These are phyloP conservation scores for Nemapogon koenigi DNA, from an alignment of 2,888 invertebrate species.

Conservation along the genomic window DNA sequence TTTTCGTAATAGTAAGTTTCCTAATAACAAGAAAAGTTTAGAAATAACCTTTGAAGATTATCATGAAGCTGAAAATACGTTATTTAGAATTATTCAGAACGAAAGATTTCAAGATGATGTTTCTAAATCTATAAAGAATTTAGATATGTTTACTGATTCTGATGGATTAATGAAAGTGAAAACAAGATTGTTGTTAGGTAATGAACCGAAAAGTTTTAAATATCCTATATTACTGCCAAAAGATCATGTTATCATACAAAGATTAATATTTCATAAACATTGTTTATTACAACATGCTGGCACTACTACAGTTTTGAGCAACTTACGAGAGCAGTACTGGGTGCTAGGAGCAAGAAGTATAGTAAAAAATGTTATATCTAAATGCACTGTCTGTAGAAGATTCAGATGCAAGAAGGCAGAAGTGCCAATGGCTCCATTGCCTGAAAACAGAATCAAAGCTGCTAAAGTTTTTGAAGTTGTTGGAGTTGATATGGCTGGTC, in stretches of 20 bases:
- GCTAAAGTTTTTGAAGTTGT: slow-evolving; percentile 7
- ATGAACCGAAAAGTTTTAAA: too few relatives aligned
- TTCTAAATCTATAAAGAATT: neutral
- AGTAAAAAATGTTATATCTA: neutral
- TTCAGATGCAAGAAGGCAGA: neutral
- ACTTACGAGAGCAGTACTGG: too few relatives aligned
- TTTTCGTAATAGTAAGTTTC: neutral
- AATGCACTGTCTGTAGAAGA: neutral
- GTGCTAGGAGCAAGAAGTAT: too few relatives aligned
- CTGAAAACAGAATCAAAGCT: neutral
- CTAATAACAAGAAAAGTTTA: neutral
- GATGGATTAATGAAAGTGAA: too few relatives aligned
- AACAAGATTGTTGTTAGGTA: too few relatives aligned
- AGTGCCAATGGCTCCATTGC: neutral
- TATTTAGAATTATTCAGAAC: neutral
- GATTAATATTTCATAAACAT: too few relatives aligned
- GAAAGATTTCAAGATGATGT: neutral
- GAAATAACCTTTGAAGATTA: neutral
- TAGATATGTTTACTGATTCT: too few relatives aligned
- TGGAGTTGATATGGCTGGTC: slow-evolving; percentile 12
- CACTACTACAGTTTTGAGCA: too few relatives aligned
- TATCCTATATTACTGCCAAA: too few relatives aligned
- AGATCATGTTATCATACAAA: too few relatives aligned
- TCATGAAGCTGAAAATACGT: neutral
- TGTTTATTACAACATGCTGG: too few relatives aligned